phyloP scores from a whole-genome alignment of 2,888 invertebrate genomes.

The Lycophotia porphyrea region DNA sequence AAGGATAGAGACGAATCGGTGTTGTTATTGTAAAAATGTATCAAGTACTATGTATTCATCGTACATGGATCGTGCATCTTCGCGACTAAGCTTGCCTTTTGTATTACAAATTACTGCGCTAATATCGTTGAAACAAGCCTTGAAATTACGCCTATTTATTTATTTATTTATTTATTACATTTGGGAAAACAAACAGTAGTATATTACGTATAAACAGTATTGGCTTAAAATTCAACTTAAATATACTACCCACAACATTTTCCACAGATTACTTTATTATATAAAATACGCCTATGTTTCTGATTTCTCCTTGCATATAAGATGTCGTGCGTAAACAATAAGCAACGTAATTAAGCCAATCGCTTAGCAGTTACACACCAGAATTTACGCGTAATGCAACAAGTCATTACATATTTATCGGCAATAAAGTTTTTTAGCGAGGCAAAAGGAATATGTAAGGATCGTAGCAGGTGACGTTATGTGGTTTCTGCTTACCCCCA shows the following conservation, averaged over 20 bases:
- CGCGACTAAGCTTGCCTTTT: neutral
- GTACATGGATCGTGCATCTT: neutral
- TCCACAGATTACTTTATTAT: too few species aligned
- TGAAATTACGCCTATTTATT: neutral
- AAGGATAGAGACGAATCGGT: neutral
- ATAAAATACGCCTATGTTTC: neutral
- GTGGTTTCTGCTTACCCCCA: too few species aligned
- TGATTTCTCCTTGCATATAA: slow-evolving; percentile 25
- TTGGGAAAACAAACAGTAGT: too few species aligned
- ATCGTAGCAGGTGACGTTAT: too few species aligned
- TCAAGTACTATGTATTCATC: neutral
- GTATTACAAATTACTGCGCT: too few species aligned
- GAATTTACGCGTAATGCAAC: slow-evolving; percentile 21
- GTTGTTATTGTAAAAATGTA: neutral
- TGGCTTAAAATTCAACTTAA: too few species aligned
- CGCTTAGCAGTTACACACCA: neutral
- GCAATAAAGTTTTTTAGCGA: slow-evolving; percentile 20
- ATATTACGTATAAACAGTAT: too few species aligned
- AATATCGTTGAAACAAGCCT: neutral
- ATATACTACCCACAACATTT: too few species aligned
- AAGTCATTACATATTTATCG: slow-evolving; percentile 37
- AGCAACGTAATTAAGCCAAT: slow-evolving; percentile 12
- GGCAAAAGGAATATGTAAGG: too few species aligned
- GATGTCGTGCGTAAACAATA: slow-evolving; percentile 40
- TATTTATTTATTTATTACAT: too few species aligned